Percentiles rank a stretch among this genome's conserved stretches.
These are phyloP conservation scores for Miichthys miiuy DNA, from an alignment of 2,797 vertebrate species.

Conservation along the genomic window DNA sequence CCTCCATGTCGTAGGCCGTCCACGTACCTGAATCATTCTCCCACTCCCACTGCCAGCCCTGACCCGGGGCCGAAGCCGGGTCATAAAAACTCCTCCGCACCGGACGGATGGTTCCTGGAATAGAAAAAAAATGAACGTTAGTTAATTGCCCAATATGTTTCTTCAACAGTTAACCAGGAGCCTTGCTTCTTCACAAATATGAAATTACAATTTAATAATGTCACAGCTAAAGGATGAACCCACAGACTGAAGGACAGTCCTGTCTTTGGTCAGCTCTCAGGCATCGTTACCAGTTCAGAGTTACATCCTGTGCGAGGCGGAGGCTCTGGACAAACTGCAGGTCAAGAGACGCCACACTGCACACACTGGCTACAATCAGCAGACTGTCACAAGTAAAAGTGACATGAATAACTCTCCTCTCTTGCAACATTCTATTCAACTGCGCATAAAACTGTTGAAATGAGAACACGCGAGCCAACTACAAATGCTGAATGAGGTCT, in stretches of 20 bases:
- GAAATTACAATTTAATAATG: too few species aligned
- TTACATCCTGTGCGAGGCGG: background rate
- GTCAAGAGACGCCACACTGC: background rate
- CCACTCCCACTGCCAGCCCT: slow-evolving; percentile 97
- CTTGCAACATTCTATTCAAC: background rate
- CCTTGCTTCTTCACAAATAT: too few species aligned
- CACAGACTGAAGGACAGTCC: too few species aligned
- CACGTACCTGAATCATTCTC: slow-evolving; percentile 92
- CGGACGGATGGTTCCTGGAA: slow-evolving; percentile 92
- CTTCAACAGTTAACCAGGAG: background rate
- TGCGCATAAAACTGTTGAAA: background rate
- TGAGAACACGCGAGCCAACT: background rate
- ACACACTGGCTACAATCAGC: background rate
- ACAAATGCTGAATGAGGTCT: too few species aligned
- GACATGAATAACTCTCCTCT: background rate
- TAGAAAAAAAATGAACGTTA: background rate
- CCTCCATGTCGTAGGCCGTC: slow-evolving; percentile 95
- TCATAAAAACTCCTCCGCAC: slow-evolving; percentile 95
- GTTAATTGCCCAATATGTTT: background rate
- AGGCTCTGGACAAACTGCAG: background rate
- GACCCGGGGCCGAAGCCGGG: slow-evolving; percentile 89
- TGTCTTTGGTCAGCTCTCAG: too few species aligned
- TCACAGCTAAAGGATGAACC: too few species aligned
- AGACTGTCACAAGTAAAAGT: background rate
- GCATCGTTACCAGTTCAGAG: background rate